Percentiles rank a stretch among this genome's conserved stretches.
Evolutionary conservation across 1,140 invertebrate species (phyloP).

Genomic region (Dufourea novaeangliae): DNA sequence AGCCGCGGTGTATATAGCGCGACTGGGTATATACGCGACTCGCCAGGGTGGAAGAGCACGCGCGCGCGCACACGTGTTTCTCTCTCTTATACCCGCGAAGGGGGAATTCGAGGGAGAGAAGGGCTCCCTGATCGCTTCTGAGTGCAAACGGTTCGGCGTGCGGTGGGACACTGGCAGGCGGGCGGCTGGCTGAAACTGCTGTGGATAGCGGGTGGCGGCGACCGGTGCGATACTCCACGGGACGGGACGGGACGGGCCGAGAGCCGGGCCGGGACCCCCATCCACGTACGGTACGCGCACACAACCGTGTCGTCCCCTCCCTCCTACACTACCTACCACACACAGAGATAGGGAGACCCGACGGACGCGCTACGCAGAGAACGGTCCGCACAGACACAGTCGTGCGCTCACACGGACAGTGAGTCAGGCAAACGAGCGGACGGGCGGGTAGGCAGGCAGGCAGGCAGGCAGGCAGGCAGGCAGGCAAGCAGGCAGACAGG

Average conservation of each 20-base stretch:
- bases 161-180: conserved; percentile 78
- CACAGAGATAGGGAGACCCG: conserved; percentile 35
- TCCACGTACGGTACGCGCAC: conserved; percentile 67
- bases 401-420: conserved; percentile 61
- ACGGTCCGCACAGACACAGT: conserved; percentile 63
- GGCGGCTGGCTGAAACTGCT: conserved; percentile 75
- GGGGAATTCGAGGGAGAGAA: conserved; percentile 67
- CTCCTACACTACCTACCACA: too few species aligned
- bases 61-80: conserved; percentile 39
- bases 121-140: conserved; percentile 76
- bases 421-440: conserved; percentile 54
- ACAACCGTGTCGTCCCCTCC: conserved; percentile 60
- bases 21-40: conserved; percentile 40
- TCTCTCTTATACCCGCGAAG: too few species aligned
- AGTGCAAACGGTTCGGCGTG: conserved; percentile 81
- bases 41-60: conserved; percentile 62
- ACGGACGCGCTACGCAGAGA: conserved; percentile 53
- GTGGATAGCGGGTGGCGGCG: conserved; percentile 77
- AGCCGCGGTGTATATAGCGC: conserved; percentile 40
- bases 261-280: conserved; percentile 75
- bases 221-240: conserved; percentile 73
- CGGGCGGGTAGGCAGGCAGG: conserved; percentile 51
- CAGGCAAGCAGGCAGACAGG: conserved; percentile 54
- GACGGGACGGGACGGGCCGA: conserved; percentile 77
- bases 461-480: conserved; percentile 54